Evolutionary conservation across 1,140 invertebrate genomes (phyloP).

Genomic region (Drosophila erecta): DNA sequence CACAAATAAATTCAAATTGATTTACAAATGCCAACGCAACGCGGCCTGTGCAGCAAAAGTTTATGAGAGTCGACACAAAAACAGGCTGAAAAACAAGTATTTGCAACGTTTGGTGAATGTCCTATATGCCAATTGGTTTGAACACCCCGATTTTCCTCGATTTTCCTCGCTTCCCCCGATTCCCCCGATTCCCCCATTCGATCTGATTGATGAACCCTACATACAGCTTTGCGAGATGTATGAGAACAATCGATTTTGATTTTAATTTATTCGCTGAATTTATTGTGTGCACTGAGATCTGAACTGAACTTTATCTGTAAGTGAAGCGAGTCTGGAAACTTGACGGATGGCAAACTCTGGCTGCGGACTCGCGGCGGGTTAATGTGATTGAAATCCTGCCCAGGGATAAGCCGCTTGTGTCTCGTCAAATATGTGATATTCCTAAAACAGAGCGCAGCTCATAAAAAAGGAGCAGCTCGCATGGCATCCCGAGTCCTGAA

Average conservation of each 20-base stretch:
- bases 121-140: slow-evolving; percentile 84
- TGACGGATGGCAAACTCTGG: slow-evolving; percentile 29
- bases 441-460: slow-evolving; percentile 2
- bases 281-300: slow-evolving; percentile 45
- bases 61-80: slow-evolving; percentile 38
- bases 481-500: not conserved
- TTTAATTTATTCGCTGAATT: slow-evolving; percentile 47
- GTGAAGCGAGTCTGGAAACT: slow-evolving; percentile 21
- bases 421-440: slow-evolving; percentile 33
- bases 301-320: slow-evolving; percentile 12
- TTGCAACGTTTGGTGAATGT: slow-evolving; percentile 80
- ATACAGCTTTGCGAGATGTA: slow-evolving; percentile 17
- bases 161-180: not conserved
- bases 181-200: slow-evolving; percentile 17
- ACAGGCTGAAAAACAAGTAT: slow-evolving; percentile 35
- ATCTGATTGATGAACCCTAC: slow-evolving; percentile 40
- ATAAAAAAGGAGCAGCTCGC: slow-evolving; percentile 14
- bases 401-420: slow-evolving; percentile 26
- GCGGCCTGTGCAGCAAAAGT: slow-evolving; percentile 31
- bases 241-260: slow-evolving; percentile 42
- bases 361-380: slow-evolving; percentile 25
- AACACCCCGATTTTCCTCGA: not conserved
- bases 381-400: slow-evolving; percentile 46
- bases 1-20: slow-evolving; percentile 48
- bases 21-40: slow-evolving; percentile 33